phyloP scores from a whole-genome alignment of 2,113 vertebrate species.

The Anolis carolinensis region DNA sequence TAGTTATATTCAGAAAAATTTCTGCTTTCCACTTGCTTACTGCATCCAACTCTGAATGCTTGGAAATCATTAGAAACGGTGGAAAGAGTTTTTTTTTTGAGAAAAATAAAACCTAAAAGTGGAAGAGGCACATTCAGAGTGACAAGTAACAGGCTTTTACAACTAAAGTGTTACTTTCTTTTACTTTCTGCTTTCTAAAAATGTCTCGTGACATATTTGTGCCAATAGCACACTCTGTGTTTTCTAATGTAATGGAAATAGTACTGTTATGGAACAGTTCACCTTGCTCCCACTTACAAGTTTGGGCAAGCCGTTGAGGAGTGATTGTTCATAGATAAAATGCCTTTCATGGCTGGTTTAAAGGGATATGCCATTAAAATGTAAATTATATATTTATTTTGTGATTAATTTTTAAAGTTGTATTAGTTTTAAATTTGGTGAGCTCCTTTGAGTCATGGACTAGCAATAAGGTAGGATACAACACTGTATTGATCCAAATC shows the following conservation, averaged over 20 bases:
- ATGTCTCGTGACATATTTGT: background rate
- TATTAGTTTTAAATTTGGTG: no score
- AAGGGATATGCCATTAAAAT: no score
- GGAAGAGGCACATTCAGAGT: background rate
- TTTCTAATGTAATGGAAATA: background rate
- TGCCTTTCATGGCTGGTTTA: no score
- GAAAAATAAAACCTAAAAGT: background rate
- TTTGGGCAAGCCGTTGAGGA: no score
- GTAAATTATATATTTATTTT: no score
- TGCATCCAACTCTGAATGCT: background rate
- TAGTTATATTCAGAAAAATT: background rate
- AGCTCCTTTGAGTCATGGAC: no score
- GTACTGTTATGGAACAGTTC: background rate
- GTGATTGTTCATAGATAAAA: no score
- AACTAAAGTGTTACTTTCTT: conserved; percentile 8
- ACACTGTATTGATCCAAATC: background rate
- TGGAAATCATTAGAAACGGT: background rate
- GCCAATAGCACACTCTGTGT: background rate
- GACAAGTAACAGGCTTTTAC: background rate
- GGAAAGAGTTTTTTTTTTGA: background rate
- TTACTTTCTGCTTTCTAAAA: conserved; percentile 24
- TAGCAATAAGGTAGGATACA: no score
- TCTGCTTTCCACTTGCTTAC: background rate
- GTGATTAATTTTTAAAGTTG: no score
- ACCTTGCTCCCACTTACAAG: background rate